A percentile compares a stretch with the other conserved stretches of the same genome.
Evolutionary conservation across 1,140 invertebrate genomes (phyloP).

Genomic region (Pectinophora gossypiella): DNA sequence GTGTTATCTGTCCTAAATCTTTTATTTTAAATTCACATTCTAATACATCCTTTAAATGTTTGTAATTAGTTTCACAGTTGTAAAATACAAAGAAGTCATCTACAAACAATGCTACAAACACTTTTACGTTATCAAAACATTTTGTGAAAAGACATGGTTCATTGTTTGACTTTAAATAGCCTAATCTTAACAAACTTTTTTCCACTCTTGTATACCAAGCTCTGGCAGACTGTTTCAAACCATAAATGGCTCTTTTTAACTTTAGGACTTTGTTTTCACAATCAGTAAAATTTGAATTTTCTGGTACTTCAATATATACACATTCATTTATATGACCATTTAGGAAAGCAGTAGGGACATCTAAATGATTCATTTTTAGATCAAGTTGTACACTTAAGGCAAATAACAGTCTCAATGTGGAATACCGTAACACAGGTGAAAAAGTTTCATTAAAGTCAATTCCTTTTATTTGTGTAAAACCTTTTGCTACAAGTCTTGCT

Average conservation of each 20-base stretch:
- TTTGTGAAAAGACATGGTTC: constrained; percentile 37
- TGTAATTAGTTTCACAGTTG: constrained; percentile 17
- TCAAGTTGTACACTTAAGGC: constrained; percentile 38
- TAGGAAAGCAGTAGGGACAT: constrained; percentile 51
- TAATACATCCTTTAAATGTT: constrained; percentile 17
- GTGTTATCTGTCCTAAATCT: constrained; percentile 13
- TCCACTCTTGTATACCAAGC: constrained; percentile 24
- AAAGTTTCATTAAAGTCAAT: too few relatives aligned
- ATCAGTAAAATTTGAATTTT: constrained; percentile 3
- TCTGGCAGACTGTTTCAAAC: too few relatives aligned
- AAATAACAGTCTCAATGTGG: constrained; percentile 43
- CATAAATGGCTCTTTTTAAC: constrained; percentile 24
- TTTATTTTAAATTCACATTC: constrained; percentile 17
- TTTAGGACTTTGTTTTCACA: constrained; percentile 16
- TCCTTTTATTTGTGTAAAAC: too few relatives aligned
- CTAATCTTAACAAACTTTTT: constrained; percentile 20
- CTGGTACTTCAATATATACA: constrained; percentile 36
- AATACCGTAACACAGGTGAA: constrained; percentile 39
- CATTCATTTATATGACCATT: constrained; percentile 55
- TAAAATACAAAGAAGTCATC: constrained; percentile 31
- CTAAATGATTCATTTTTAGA: constrained; percentile 22
- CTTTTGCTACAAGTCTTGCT: too few relatives aligned
- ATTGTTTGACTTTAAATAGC: constrained; percentile 17
- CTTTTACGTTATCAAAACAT: constrained; percentile 8
- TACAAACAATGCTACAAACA: constrained; percentile 13